Conservation (phyloP, 2,888 invertebrate species). For the Sesia bembeciformis region DNA sequence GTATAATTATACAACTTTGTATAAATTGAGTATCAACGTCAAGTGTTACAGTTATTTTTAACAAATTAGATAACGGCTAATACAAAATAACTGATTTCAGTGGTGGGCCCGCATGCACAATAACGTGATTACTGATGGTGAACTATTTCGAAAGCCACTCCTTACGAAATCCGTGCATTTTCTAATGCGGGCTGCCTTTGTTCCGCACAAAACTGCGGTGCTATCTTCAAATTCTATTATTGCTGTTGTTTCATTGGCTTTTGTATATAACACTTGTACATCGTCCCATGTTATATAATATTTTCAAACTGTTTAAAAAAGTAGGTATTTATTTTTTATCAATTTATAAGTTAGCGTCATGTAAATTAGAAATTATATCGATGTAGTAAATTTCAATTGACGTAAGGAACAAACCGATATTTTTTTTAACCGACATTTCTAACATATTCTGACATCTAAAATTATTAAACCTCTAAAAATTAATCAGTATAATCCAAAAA, state of each 20-base stretch:
- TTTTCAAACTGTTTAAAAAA: conserved; percentile 10
- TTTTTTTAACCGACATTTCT: too few species aligned
- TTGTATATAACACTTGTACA: not conserved
- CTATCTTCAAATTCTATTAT: not conserved
- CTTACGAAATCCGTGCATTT: not conserved
- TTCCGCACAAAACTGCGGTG: not conserved
- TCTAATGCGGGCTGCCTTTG: not conserved
- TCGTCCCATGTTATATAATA: not conserved
- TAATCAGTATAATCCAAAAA: too few species aligned
- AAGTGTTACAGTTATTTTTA: not conserved
- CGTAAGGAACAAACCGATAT: too few species aligned
- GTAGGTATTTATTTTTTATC: conserved; percentile 7
- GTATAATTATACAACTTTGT: too few species aligned
- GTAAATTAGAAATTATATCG: too few species aligned
- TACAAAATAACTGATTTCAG: not conserved
- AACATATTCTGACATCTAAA: too few species aligned
- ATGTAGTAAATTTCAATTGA: too few species aligned
- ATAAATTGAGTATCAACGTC: too few species aligned
- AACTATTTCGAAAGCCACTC: conserved; percentile 1
- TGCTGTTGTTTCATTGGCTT: not conserved
- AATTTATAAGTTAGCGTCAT: not conserved
- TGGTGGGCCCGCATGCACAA: not conserved
- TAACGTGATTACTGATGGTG: too few species aligned
- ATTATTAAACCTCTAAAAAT: too few species aligned
- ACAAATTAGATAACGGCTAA: not conserved